Evolutionary conservation across 2,113 vertebrate genomes (phyloP).

Genomic region (Pantherophis guttatus): DNA sequence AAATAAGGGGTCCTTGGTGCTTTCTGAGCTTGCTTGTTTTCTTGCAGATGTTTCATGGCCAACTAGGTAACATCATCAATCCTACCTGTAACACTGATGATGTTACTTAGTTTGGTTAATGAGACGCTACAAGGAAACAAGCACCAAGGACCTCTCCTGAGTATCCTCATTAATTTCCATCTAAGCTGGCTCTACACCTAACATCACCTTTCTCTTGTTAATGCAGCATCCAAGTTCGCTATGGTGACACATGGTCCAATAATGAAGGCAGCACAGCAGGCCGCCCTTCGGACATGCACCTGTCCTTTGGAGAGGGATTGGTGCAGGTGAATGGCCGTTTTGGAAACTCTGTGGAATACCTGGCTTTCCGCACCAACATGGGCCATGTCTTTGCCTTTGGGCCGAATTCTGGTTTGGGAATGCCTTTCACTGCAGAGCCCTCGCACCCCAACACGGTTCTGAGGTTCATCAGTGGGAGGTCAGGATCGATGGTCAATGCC

Average conservation of each 20-base stretch:
- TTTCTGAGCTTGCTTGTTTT: background rate
- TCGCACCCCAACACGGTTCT: conserved; percentile 9
- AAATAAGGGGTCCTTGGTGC: background rate
- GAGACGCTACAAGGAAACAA: background rate
- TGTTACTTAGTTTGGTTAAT: background rate
- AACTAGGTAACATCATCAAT: background rate
- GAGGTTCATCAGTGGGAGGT: conserved; percentile 26
- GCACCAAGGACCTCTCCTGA: background rate
- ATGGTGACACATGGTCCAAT: conserved; percentile 26
- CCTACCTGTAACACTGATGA: background rate
- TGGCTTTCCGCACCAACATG: conserved; percentile 26
- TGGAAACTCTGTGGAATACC: background rate
- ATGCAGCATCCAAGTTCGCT: conserved; percentile 33
- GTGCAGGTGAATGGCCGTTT: conserved; percentile 17
- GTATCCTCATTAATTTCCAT: background rate
- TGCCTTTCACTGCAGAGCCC: background rate
- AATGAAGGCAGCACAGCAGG: background rate
- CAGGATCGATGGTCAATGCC: conserved; percentile 9
- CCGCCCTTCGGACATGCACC: background rate
- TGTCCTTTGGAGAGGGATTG: conserved; percentile 9
- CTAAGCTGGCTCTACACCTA: background rate
- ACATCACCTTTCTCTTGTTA: background rate
- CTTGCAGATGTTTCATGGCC: background rate
- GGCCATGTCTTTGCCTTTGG: conserved; percentile 21
- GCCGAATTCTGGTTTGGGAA: background rate